phyloP scores from a whole-genome alignment of 2,888 invertebrate genomes.

The Drosophila imparisetae region DNA sequence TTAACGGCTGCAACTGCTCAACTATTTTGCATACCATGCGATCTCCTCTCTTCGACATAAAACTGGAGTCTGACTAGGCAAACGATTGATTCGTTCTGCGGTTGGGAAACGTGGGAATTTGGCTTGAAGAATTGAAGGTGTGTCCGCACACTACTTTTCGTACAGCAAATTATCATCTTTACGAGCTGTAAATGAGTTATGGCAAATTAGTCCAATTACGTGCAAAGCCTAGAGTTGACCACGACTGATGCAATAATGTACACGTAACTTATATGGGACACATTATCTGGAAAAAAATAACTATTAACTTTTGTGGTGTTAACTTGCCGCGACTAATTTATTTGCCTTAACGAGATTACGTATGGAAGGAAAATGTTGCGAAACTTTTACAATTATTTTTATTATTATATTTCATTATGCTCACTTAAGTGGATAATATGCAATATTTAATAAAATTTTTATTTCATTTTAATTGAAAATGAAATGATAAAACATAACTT shows the following conservation, averaged over 20 bases:
- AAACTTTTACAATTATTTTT: background rate
- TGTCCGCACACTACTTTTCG: conserved; percentile 70
- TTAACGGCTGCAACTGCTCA: conserved; percentile 50
- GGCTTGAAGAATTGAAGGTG: conserved; percentile 73
- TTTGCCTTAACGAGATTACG: background rate
- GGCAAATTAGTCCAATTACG: conserved; percentile 59
- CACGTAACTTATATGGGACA: background rate
- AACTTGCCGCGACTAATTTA: conserved; percentile 28
- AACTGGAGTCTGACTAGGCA: conserved; percentile 56
- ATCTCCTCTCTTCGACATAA: conserved; percentile 5
- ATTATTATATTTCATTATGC: background rate
- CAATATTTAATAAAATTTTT: background rate
- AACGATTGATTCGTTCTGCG: conserved; percentile 73
- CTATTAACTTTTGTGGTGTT: conserved; percentile 26
- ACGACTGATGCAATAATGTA: conserved; percentile 27
- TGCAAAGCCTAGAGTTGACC: conserved; percentile 27
- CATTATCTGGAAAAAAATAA: conserved; percentile 24
- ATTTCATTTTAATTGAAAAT: background rate
- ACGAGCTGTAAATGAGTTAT: conserved; percentile 67
- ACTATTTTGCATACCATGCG: conserved; percentile 57
- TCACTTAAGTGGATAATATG: background rate
- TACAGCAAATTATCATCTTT: conserved; percentile 67
- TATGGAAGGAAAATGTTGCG: background rate
- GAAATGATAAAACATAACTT: background rate
- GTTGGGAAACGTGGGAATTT: conserved; percentile 78